Percentiles rank a stretch among this genome's conserved stretches.
Evolutionary conservation across 2,797 vertebrate species (phyloP).

Genomic region (Acanthurus tractus): DNA sequence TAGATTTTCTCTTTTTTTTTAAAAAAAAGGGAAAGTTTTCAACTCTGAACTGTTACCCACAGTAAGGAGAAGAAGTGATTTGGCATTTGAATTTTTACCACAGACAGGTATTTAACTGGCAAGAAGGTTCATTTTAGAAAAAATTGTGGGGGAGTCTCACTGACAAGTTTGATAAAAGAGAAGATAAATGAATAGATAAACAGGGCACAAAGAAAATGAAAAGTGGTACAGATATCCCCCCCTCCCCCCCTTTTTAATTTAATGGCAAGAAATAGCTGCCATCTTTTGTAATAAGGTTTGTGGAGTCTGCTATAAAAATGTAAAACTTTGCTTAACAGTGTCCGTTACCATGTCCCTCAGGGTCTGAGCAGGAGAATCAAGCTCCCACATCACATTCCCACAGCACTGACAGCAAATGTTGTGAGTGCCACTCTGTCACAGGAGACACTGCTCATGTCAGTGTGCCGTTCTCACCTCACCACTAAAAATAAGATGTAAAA

Average conservation of each 20-base stretch:
- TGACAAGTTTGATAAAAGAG: conserved; percentile 65
- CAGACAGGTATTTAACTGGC: conserved; percentile 18
- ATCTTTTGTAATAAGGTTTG: conserved; percentile 60
- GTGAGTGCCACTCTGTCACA: conserved; percentile 69
- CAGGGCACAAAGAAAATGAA: conserved; percentile 49
- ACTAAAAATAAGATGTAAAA: conserved; percentile 85
- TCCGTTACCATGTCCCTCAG: conserved; percentile 59
- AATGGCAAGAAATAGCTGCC: conserved; percentile 51
- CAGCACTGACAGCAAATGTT: conserved; percentile 72
- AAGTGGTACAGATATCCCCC: conserved; percentile 50
- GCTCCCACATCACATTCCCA: conserved; percentile 70
- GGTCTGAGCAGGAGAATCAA: conserved; percentile 62
- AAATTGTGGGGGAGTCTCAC: conserved; percentile 11
- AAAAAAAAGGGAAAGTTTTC: not conserved
- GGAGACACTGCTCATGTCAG: conserved; percentile 72
- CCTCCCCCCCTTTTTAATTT: conserved; percentile 67
- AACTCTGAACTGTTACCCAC: not conserved
- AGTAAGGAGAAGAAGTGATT: conserved; percentile 2
- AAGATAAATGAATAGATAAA: conserved; percentile 58
- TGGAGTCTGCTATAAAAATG: conserved; percentile 61
- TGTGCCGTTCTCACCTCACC: conserved; percentile 23
- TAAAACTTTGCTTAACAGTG: conserved; percentile 67
- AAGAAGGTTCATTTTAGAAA: conserved; percentile 11
- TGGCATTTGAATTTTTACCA: not conserved
- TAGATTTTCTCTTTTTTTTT: not conserved